Evolutionary conservation across 2,888 invertebrate species (phyloP).

Genomic region (Timema podura): DNA sequence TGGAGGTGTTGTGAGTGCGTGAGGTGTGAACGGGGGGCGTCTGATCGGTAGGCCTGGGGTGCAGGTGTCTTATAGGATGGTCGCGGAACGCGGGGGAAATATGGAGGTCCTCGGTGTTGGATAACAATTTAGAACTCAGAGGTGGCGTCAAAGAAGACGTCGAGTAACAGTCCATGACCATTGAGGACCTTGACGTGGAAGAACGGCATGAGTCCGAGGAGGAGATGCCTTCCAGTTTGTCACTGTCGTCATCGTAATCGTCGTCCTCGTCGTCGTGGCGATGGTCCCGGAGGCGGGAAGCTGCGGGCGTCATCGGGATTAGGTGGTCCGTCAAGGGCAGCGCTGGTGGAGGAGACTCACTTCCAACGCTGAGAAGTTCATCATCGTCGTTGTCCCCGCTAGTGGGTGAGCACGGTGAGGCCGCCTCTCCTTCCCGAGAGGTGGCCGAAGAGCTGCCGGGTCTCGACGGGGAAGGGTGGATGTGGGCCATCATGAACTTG

Average conservation of each 20-base stretch:
- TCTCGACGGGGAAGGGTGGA: not conserved
- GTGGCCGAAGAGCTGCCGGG: not conserved
- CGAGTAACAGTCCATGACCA: conserved; percentile 20
- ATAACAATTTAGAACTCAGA: conserved; percentile 4
- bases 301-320: conserved; percentile 9
- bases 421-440: not conserved
- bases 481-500: too few species aligned
- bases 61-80: not conserved
- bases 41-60: not conserved
- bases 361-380: conserved; percentile 34
- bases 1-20: not conserved
- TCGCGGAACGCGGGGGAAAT: not conserved
- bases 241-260: conserved; percentile 11
- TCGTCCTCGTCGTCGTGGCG: conserved; percentile 3
- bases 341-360: conserved; percentile 29
- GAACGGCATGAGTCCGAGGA: conserved; percentile 24
- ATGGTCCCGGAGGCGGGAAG: not conserved
- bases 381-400: conserved; percentile 25
- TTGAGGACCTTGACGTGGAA: conserved; percentile 25
- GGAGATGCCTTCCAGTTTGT: conserved; percentile 14
- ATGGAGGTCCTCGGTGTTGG: not conserved
- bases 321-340: conserved; percentile 22
- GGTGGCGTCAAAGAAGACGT: conserved; percentile 14
- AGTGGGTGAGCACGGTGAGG: too few species aligned
- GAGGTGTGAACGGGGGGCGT: not conserved